Evolutionary conservation across 1,140 invertebrate genomes (phyloP), one percentile per base, ranked within the genome.

Genomic region (Drosophila sproati): DNA sequence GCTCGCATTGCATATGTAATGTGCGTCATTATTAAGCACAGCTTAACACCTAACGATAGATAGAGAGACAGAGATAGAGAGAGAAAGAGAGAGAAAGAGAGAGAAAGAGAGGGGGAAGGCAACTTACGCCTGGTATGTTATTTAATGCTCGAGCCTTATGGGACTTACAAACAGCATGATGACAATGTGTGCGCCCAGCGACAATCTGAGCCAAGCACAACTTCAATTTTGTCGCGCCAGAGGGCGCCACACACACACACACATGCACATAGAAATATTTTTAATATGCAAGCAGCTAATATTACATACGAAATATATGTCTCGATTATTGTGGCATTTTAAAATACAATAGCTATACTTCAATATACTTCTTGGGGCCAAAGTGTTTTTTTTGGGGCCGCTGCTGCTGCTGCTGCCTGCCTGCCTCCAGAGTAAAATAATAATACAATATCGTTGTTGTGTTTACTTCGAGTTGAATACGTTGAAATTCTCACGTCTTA

Each of bases 1-100:
- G 20, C 20, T 77, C 78, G 60, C 62, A 78, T 73, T 76, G 82
- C 82, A 86, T 86, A 78, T 87, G 82, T 78, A 86, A 87, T 86
- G 67, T 81, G 43, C 72, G 69, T 80, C 82, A 83, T 80, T 77
- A 83, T 80, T 61, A 89, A 89, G 77, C 76, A 80, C 59, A 77
- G 73, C 72, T 82, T 79, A 80, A 77, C 79, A 78, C 73, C 54
- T 77, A 71, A 64, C 28, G 10, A 28, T 28, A 28, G 34, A n/a
- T 37, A 35, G 45, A 8, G 60, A 8, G n/a, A 67, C 56, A 45
- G 39, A 20, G 20, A 31, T 28, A 20, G 59, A 39, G 6, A 55
- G 52, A 43, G 34, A 8, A 34, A 51, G 62, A 41, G 5, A 35
- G n/a, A 28, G 35, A 29, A 34, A 8, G 12, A 5, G 29, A 20